Percentiles rank a stretch among this genome's conserved stretches.
These are phyloP conservation scores for Folsomia candida DNA, from an alignment of 2,888 invertebrate species.

Conservation along the genomic window DNA sequence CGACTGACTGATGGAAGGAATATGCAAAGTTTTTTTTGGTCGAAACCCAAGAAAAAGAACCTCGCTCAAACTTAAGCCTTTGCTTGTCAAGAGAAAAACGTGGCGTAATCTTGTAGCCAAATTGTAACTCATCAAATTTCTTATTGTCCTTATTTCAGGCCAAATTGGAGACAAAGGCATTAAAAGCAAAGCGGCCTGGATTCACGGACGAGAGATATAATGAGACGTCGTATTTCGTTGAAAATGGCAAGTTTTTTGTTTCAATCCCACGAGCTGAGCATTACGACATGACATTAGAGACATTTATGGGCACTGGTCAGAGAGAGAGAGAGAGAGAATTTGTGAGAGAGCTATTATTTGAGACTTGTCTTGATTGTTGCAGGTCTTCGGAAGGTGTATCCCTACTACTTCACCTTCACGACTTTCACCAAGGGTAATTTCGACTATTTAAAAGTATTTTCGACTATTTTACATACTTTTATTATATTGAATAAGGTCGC, in stretches of 20 bases:
- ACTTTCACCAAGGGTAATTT: constrained; percentile 90
- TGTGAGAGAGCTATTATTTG: constrained; percentile 3
- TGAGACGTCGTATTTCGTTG: constrained; percentile 91
- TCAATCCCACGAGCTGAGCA: too few relatives aligned
- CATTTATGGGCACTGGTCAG: too few relatives aligned
- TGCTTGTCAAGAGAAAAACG: too few relatives aligned
- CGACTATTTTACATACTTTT: too few relatives aligned
- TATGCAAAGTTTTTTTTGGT: neutral
- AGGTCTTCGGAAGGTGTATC: constrained; percentile 94
- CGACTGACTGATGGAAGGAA: too few relatives aligned
- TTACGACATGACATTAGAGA: too few relatives aligned
- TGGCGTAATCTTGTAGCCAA: too few relatives aligned
- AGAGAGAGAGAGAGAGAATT: too few relatives aligned
- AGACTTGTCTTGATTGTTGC: constrained; percentile 52
- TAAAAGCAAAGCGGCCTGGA: constrained; percentile 86
- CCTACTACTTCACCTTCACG: constrained; percentile 94
- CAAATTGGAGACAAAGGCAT: constrained; percentile 84
- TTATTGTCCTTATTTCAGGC: constrained; percentile 63
- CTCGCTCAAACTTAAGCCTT: too few relatives aligned
- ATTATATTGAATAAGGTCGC: too few relatives aligned
- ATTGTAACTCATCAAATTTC: neutral
- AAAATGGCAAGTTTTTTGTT: constrained; percentile 73
- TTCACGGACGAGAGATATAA: constrained; percentile 90
- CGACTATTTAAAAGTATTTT: too few relatives aligned
- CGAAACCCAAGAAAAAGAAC: too few relatives aligned